Evolutionary conservation across 2,113 vertebrate species (phyloP).

Genomic region (Petrocephalus microphthalmus): DNA sequence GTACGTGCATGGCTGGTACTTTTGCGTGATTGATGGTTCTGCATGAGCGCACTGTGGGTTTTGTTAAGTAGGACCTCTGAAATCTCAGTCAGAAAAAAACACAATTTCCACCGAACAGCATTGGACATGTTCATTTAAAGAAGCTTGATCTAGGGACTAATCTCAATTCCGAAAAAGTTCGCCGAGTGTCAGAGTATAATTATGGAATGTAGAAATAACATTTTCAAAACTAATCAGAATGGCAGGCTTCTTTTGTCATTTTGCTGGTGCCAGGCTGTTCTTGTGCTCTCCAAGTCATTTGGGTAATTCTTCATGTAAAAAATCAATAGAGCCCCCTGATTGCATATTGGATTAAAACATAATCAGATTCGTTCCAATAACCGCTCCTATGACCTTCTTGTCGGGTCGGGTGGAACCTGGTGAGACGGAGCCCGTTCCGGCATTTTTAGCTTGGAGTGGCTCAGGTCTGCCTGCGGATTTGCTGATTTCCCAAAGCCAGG

Average conservation of each 20-base stretch:
- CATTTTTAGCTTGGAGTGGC: neutral
- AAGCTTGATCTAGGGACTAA: slow-evolving; percentile 3
- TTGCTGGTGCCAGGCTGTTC: slow-evolving; percentile 49
- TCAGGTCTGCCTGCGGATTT: neutral
- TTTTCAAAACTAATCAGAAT: slow-evolving; percentile 12
- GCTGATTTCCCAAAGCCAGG: neutral
- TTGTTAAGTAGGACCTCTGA: neutral
- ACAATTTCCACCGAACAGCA: neutral
- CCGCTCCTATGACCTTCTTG: slow-evolving; percentile 55
- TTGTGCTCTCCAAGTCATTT: slow-evolving; percentile 46
- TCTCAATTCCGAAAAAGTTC: neutral
- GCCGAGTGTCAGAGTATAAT: neutral
- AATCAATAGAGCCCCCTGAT: slow-evolving; percentile 56
- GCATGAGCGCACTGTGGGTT: neutral
- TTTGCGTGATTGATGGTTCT: neutral
- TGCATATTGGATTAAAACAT: slow-evolving; percentile 64
- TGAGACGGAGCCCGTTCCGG: neutral
- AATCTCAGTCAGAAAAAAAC: neutral
- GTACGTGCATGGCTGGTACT: neutral
- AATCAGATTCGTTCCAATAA: slow-evolving; percentile 59
- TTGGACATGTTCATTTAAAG: neutral
- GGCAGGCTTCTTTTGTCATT: slow-evolving; percentile 1
- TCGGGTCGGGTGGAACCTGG: slow-evolving; percentile 21
- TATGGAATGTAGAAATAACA: slow-evolving; percentile 3
- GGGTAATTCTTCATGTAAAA: slow-evolving; percentile 49